These are phyloP conservation scores for Gisinianus flammeolus DNA, from an alignment of 2,888 invertebrate species.

Conservation along the genomic window DNA sequence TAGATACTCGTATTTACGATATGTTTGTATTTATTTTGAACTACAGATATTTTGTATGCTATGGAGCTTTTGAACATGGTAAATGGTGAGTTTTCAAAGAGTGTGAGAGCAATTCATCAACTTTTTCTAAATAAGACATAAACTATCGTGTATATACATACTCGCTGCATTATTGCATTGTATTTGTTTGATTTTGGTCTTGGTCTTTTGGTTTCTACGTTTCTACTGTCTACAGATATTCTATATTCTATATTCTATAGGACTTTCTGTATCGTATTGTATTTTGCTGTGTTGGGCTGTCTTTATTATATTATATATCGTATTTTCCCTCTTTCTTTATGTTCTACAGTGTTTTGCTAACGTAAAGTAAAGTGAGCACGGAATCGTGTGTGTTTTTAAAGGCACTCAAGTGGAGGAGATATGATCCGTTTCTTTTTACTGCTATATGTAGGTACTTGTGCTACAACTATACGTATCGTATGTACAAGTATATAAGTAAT, in stretches of 20 bases:
- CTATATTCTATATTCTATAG: not conserved
- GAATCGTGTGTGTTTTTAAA: not conserved
- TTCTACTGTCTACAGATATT: not conserved
- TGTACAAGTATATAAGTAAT: no score
- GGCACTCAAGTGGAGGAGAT: not conserved
- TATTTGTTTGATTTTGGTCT: not conserved
- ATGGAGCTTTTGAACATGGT: not conserved
- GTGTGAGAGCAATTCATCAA: not conserved
- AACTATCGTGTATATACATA: not conserved
- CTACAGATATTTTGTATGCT: no score
- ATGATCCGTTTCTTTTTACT: slow-evolving; percentile 19
- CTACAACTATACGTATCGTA: not conserved
- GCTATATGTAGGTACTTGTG: no score
- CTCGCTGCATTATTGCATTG: not conserved
- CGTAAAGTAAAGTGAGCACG: not conserved
- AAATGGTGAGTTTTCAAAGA: not conserved
- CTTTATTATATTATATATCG: no score
- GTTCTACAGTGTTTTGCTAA: no score
- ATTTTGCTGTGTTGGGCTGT: not conserved
- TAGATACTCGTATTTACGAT: no score
- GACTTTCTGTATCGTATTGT: no score
- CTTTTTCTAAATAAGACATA: not conserved
- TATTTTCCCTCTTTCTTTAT: no score
- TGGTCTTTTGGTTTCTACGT: not conserved
- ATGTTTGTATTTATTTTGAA: no score